Conservation (phyloP, 2,113 vertebrate species). For the Uropsilus gracilis region DNA sequence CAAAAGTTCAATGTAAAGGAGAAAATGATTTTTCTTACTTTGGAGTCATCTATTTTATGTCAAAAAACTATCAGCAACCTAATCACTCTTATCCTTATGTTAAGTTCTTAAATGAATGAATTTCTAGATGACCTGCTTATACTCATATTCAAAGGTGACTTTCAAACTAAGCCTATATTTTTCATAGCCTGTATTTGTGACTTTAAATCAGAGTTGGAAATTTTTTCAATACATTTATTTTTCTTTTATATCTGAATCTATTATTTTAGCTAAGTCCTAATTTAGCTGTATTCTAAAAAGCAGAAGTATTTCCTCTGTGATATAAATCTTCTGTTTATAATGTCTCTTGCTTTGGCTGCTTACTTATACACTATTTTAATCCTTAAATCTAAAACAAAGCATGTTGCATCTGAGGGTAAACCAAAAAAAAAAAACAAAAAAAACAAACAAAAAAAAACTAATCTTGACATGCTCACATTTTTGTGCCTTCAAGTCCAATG, state of each 20-base stretch:
- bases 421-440: too few relatives aligned
- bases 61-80: not conserved
- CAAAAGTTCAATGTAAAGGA: not conserved
- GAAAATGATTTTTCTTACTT: not conserved
- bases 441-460: not conserved
- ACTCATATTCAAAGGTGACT: not conserved
- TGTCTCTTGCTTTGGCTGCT: not conserved
- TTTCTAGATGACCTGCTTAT: not conserved
- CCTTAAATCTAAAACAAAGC: not conserved
- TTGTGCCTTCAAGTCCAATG: not conserved
- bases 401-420: not conserved
- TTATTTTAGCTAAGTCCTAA: not conserved
- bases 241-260: not conserved
- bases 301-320: not conserved
- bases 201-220: not conserved
- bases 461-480: not conserved
- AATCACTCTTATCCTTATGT: not conserved
- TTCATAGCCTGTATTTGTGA: not conserved
- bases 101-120: not conserved
- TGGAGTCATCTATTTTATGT: not conserved
- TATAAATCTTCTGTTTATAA: not conserved
- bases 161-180: not conserved
- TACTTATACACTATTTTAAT: not conserved
- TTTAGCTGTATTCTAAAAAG: conserved; percentile 23
- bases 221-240: not conserved